Conservation (phyloP, 2,888 invertebrate species). For the Drosophila phalerata region DNA sequence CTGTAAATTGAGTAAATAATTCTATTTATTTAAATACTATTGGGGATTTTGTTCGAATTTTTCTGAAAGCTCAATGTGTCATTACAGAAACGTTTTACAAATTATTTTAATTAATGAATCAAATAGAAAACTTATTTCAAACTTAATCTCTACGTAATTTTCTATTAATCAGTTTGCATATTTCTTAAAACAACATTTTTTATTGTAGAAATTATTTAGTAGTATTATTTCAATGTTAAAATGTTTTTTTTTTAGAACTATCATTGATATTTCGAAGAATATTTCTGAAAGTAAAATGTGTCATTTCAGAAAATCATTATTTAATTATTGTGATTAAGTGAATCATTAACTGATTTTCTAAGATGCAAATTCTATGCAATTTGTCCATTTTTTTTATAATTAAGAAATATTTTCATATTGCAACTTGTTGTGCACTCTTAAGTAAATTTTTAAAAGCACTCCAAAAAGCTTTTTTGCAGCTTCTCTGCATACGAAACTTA, state of each 20-base stretch:
- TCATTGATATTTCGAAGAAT: too few relatives aligned
- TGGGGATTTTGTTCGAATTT: not conserved
- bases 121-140: not conserved
- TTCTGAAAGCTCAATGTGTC: not conserved
- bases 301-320: not conserved
- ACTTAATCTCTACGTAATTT: not conserved
- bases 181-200: not conserved
- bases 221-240: not conserved
- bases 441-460: not conserved
- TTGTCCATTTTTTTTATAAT: too few relatives aligned
- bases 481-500: constrained; percentile 16
- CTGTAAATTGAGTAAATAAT: not conserved
- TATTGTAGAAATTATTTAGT: too few relatives aligned
- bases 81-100: not conserved
- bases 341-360: too few relatives aligned
- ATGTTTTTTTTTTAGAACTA: too few relatives aligned
- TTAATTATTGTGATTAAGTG: not conserved
- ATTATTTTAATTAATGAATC: not conserved
- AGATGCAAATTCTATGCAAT: too few relatives aligned
- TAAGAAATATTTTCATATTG: not conserved
- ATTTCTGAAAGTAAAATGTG: not conserved
- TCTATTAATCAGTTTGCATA: not conserved
- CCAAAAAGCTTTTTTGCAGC: constrained; percentile 20
- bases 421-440: constrained; percentile 40
- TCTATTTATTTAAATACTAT: not conserved